These are phyloP conservation scores for Papilio dardanus DNA, from an alignment of 1,140 invertebrate species.

Conservation along the genomic window DNA sequence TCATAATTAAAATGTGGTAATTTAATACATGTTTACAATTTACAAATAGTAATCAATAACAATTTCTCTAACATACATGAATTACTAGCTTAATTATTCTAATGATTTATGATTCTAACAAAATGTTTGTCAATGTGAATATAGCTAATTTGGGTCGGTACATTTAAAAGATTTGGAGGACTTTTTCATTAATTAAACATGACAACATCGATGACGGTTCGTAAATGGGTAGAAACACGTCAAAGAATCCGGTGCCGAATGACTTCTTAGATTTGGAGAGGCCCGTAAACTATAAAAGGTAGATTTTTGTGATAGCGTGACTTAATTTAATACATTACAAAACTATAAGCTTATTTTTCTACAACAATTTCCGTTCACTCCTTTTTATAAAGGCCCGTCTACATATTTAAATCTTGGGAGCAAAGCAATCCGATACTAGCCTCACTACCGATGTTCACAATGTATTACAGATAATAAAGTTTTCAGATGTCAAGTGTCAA, in stretches of 20 bases:
- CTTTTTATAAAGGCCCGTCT: background rate
- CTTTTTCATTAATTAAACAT: background rate
- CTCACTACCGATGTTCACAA: slow-evolving; percentile 8
- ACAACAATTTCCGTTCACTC: background rate
- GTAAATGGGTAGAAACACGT: too few relatives aligned
- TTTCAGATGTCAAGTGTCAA: slow-evolving; percentile 3
- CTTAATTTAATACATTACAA: background rate
- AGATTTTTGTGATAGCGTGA: background rate
- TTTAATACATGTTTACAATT: background rate
- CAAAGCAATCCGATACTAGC: background rate
- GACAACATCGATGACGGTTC: background rate
- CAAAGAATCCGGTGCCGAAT: background rate
- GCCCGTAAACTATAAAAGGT: background rate
- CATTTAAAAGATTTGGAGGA: background rate
- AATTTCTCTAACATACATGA: too few relatives aligned
- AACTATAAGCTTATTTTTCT: background rate
- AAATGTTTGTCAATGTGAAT: too few relatives aligned
- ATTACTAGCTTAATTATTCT: too few relatives aligned
- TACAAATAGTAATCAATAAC: background rate
- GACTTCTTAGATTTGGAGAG: background rate
- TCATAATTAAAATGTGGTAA: background rate
- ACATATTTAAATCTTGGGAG: background rate
- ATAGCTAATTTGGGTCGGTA: too few relatives aligned
- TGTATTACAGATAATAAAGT: slow-evolving; percentile 17
- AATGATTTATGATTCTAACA: background rate